A percentile compares a stretch with the other conserved stretches of the same genome.
Evolutionary conservation across 2,113 vertebrate species (phyloP).

Genomic region (Podarcis muralis): DNA sequence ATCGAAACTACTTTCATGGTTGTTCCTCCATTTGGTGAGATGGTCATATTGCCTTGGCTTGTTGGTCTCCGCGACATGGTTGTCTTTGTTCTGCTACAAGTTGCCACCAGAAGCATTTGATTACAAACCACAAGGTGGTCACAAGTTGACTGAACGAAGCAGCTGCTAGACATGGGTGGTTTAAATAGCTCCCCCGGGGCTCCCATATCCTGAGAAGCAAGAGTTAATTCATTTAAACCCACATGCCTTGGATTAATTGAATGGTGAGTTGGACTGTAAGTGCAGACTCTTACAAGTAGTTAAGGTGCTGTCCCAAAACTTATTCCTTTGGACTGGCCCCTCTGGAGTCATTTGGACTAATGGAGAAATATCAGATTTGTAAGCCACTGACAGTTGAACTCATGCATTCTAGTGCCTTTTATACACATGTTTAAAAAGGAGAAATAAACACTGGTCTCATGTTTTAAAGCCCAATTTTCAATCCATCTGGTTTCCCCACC

Average conservation of each 20-base stretch:
- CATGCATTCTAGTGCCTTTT: too few species aligned
- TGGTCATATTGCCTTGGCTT: background rate
- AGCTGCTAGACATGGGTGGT: background rate
- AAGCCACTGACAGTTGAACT: too few species aligned
- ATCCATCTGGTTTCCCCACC: background rate
- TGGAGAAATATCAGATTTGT: background rate
- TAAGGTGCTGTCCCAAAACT: background rate
- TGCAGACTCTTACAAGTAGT: background rate
- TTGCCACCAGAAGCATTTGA: background rate
- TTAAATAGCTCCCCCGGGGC: background rate
- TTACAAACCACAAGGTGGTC: background rate
- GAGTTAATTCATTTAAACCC: background rate
- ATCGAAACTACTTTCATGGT: background rate
- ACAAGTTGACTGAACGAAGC: background rate
- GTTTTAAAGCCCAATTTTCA: background rate
- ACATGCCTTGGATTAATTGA: background rate
- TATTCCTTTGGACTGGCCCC: background rate
- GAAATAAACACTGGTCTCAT: background rate
- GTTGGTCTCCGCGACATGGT: background rate
- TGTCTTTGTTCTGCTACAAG: background rate
- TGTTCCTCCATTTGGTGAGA: background rate
- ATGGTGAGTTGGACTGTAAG: background rate
- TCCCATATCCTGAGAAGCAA: background rate
- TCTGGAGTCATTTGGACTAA: background rate
- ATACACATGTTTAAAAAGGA: background rate